Evolutionary conservation across 2,888 invertebrate species (phyloP).

Genomic region (Platycheirus rosarum): DNA sequence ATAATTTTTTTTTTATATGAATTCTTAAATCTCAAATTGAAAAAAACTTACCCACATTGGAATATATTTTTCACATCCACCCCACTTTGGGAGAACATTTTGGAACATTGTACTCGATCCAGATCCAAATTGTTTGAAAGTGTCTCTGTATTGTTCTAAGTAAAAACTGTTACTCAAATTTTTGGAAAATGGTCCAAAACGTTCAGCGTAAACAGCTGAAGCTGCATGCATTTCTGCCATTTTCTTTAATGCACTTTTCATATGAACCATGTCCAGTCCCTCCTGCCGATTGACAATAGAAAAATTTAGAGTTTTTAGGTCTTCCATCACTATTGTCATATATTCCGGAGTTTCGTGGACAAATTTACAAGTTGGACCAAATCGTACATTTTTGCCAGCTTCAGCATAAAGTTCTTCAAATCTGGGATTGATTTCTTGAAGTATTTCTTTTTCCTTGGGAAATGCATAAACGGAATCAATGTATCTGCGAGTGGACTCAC

Average conservation of each 20-base stretch:
- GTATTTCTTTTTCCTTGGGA: slow-evolving; percentile 13
- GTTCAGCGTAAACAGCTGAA: slow-evolving; percentile 75
- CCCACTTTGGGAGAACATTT: slow-evolving; percentile 42
- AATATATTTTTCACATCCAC: slow-evolving; percentile 53
- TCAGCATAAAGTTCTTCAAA: slow-evolving; percentile 78
- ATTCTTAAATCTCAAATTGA: not conserved
- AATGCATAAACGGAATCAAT: slow-evolving; percentile 14
- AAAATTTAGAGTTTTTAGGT: slow-evolving; percentile 76
- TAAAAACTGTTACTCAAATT: slow-evolving; percentile 2
- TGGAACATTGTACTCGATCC: slow-evolving; percentile 6
- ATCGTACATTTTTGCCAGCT: slow-evolving; percentile 15
- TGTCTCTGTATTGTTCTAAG: slow-evolving; percentile 4
- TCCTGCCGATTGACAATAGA: slow-evolving; percentile 36
- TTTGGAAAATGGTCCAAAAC: slow-evolving; percentile 40
- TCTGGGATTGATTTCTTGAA: slow-evolving; percentile 77
- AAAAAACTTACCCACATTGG: slow-evolving; percentile 57
- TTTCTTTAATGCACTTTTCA: slow-evolving; percentile 78
- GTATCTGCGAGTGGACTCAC: slow-evolving; percentile 6
- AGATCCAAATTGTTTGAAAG: slow-evolving; percentile 59
- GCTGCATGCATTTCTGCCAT: slow-evolving; percentile 81
- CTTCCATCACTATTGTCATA: slow-evolving; percentile 75
- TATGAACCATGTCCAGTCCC: slow-evolving; percentile 76
- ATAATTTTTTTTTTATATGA: not conserved
- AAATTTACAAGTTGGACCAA: slow-evolving; percentile 60
- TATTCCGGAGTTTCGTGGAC: slow-evolving; percentile 1